Conservation (phyloP, 2,113 vertebrate genomes). For the Hypocryptadius cinnamomeus region DNA sequence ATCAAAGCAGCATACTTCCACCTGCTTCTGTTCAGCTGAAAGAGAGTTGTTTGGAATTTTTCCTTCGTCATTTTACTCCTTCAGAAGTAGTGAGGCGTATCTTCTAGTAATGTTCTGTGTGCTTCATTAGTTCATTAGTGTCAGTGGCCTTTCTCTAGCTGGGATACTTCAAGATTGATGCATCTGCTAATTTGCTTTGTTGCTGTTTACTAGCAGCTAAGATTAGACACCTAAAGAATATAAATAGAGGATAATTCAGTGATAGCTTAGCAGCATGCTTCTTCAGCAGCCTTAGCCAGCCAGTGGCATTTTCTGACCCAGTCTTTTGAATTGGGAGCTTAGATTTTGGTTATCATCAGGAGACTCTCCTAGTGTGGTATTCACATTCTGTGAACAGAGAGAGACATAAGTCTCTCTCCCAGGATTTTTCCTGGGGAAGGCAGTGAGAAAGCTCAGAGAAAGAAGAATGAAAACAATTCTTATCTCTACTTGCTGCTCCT, state of each 20-base stretch:
- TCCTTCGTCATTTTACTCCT: neutral
- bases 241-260: neutral
- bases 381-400: neutral
- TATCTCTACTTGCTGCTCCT: neutral
- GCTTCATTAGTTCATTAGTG: neutral
- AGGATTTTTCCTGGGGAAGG: neutral
- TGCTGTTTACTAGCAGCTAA: neutral
- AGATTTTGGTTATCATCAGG: neutral
- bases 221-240: neutral
- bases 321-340: neutral
- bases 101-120: neutral
- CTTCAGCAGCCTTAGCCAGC: neutral
- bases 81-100: neutral
- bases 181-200: neutral
- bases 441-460: neutral
- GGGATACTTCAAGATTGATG: neutral
- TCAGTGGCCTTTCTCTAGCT: neutral
- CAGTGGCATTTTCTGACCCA: neutral
- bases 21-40: neutral
- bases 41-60: neutral
- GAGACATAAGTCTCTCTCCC: too few species aligned
- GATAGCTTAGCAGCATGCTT: neutral
- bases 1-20: neutral
- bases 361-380: neutral
- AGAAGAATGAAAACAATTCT: neutral